Percentiles rank a stretch among this genome's conserved stretches.
phyloP scores from a whole-genome alignment of 1,140 invertebrate species.

The Melanaphis sacchari region DNA sequence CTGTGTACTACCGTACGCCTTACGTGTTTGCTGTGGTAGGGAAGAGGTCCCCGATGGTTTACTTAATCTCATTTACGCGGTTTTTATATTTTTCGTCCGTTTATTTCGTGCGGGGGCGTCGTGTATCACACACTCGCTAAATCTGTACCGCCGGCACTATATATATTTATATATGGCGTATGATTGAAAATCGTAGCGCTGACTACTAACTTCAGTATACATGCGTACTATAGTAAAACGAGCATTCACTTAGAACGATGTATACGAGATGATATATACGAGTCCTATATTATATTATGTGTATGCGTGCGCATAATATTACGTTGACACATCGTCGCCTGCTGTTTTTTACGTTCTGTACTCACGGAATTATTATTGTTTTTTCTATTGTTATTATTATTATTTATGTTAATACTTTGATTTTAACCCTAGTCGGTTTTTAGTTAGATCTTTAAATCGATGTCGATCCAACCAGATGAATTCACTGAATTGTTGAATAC shows the following conservation, averaged over 20 bases:
- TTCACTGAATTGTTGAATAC: neutral
- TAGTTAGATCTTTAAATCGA: neutral
- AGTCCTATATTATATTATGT: neutral
- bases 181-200: neutral
- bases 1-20: neutral
- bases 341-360: neutral
- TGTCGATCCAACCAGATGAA: neutral
- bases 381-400: neutral
- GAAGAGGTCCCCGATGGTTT: neutral
- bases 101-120: neutral
- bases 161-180: neutral
- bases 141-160: too few species aligned
- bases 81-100: conserved; percentile 10
- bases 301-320: neutral
- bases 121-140: neutral
- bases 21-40: neutral
- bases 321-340: neutral
- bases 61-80: neutral
- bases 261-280: neutral
- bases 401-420: neutral
- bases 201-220: too few species aligned
- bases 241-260: neutral
- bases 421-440: neutral
- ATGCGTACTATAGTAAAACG: too few species aligned
- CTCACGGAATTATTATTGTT: neutral